A percentile compares a stretch with the other conserved stretches of the same genome.
These are phyloP conservation scores for Xiphophorus birchmanni DNA, from an alignment of 2,797 vertebrate genomes.

Conservation along the genomic window DNA sequence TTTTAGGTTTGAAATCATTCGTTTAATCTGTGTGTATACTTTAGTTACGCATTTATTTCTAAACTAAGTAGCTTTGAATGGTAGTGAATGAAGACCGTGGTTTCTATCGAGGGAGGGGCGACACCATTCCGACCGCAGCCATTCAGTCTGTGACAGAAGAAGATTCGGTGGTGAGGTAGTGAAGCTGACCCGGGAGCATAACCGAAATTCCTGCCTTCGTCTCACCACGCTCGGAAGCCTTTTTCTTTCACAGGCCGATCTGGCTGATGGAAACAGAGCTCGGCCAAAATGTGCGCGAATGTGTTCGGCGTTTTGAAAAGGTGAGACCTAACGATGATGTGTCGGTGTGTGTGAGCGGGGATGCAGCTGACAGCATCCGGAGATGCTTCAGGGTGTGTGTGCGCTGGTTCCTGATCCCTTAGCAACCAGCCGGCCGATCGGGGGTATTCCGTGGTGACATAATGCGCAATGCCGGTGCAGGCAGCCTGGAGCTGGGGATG, in stretches of 20 bases:
- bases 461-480: conserved; percentile 60
- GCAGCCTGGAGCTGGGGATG: conserved; percentile 29
- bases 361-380: conserved; percentile 15
- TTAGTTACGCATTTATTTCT: fast-evolving
- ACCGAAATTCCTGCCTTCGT: neutral
- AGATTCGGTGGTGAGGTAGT: conserved; percentile 30
- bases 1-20: fast-evolving
- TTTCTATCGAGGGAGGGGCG: conserved; percentile 70
- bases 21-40: fast-evolving
- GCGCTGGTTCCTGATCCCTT: neutral
- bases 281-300: conserved; percentile 82
- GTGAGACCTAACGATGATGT: conserved; percentile 66
- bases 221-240: conserved; percentile 28
- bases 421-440: neutral
- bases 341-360: neutral
- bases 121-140: conserved; percentile 59
- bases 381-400: neutral
- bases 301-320: conserved; percentile 85
- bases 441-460: conserved; percentile 47
- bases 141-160: conserved; percentile 20
- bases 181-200: conserved; percentile 51
- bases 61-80: conserved; percentile 2
- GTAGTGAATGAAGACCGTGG: conserved; percentile 7
- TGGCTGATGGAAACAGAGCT: conserved; percentile 77
- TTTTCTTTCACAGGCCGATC: conserved; percentile 17